Percentiles rank a stretch among this genome's conserved stretches.
phyloP scores from a whole-genome alignment of 2,797 vertebrate species.

The Poecile montanus region DNA sequence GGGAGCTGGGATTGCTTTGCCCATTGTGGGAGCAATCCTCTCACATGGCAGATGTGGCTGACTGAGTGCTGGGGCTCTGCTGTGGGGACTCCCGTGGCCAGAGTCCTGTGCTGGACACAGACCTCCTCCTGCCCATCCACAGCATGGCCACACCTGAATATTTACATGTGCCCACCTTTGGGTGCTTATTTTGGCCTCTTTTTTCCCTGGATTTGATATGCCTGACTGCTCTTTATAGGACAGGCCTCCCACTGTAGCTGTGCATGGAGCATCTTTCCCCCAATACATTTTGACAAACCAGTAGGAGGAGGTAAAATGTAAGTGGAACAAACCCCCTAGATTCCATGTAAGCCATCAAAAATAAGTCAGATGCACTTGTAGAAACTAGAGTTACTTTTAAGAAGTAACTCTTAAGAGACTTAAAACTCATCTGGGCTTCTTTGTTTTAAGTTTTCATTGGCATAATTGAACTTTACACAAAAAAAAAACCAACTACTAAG shows the following conservation, averaged over 20 bases:
- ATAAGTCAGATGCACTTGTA: not conserved
- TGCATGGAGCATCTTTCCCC: not conserved
- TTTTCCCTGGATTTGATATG: not conserved
- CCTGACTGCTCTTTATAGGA: not conserved
- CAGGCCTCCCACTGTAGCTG: not conserved
- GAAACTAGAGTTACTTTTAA: not conserved
- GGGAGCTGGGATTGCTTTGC: not conserved
- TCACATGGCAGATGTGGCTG: not conserved
- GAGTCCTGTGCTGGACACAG: not conserved
- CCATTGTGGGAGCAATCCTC: fast-evolving
- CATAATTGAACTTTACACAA: not conserved
- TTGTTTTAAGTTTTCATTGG: not conserved
- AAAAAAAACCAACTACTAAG: not conserved
- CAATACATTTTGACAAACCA: not conserved
- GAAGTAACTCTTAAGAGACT: not conserved
- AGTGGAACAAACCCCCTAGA: not conserved
- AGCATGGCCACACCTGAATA: not conserved
- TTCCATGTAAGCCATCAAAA: not conserved
- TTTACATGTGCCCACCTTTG: not conserved
- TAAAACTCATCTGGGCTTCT: not conserved
- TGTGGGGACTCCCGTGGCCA: not conserved
- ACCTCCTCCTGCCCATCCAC: not conserved
- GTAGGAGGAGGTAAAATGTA: not conserved
- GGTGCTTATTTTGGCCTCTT: not conserved
- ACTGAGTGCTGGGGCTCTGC: not conserved